Evolutionary conservation across 2,888 invertebrate genomes (phyloP).

Genomic region (Polydesmus complanatus): DNA sequence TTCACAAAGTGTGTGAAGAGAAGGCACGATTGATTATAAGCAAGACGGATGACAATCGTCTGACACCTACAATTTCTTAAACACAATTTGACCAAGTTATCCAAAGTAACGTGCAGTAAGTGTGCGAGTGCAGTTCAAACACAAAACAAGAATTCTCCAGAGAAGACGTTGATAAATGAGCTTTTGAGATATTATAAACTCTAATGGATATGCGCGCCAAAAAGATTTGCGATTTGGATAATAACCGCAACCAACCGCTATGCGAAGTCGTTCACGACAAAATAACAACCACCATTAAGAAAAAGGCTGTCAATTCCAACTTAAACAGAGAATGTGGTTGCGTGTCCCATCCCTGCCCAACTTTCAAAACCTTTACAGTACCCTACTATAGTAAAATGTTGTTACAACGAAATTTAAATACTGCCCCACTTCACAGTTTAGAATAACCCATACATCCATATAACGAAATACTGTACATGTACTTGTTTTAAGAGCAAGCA

Average conservation of each 20-base stretch:
- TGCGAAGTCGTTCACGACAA: not conserved
- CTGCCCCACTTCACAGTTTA: too few relatives aligned
- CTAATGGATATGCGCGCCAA: not conserved
- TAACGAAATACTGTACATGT: too few relatives aligned
- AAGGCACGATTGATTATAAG: constrained; percentile 5
- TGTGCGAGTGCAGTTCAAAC: too few relatives aligned
- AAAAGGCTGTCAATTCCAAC: not conserved
- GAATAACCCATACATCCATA: too few relatives aligned
- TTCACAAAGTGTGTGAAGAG: too few relatives aligned
- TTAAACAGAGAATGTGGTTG: not conserved
- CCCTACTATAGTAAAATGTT: too few relatives aligned
- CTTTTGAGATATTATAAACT: not conserved
- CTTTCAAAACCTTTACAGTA: too few relatives aligned
- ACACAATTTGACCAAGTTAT: constrained; percentile 13
- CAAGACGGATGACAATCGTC: constrained; percentile 4
- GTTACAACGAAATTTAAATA: too few relatives aligned
- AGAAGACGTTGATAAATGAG: constrained; percentile 9
- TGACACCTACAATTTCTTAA: constrained; percentile 10
- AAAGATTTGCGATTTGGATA: not conserved
- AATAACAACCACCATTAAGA: not conserved
- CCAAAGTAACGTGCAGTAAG: not conserved
- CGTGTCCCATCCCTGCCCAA: too few relatives aligned
- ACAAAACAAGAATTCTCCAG: constrained; percentile 10
- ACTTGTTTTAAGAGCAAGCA: too few relatives aligned
- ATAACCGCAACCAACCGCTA: not conserved